Percentiles rank a stretch among this genome's conserved stretches.
These are phyloP conservation scores for Lordiphosa mommai DNA, from an alignment of 1,140 invertebrate genomes.

Conservation along the genomic window DNA sequence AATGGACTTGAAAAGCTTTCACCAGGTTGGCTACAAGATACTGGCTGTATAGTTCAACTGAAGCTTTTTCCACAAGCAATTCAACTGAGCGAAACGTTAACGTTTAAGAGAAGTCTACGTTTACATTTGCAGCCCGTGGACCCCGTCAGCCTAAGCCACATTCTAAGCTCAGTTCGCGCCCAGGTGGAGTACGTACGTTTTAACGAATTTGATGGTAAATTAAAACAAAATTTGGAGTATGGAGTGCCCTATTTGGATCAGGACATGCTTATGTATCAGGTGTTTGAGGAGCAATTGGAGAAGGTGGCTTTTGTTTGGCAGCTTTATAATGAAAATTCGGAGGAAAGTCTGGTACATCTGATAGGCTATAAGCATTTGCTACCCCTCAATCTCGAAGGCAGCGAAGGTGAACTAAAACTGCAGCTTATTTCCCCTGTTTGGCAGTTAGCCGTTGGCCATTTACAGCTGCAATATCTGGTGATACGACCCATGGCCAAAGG, in stretches of 20 bases:
- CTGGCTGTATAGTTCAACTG: slow-evolving; percentile 51
- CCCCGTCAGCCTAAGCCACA: slow-evolving; percentile 41
- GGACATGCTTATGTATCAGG: slow-evolving; percentile 68
- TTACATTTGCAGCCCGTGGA: slow-evolving; percentile 70
- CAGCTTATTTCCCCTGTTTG: slow-evolving; percentile 89
- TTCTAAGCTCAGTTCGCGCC: slow-evolving; percentile 52
- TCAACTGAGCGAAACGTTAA: neutral
- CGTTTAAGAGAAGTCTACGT: slow-evolving; percentile 27
- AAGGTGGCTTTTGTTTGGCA: slow-evolving; percentile 51
- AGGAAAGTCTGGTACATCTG: slow-evolving; percentile 84
- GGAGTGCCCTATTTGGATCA: slow-evolving; percentile 53
- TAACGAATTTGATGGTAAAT: slow-evolving; percentile 50
- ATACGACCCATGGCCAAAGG: slow-evolving; percentile 87
- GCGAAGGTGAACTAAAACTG: slow-evolving; percentile 86
- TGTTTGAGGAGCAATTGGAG: slow-evolving; percentile 35
- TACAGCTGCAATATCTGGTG: slow-evolving; percentile 82
- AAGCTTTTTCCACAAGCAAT: slow-evolving; percentile 62
- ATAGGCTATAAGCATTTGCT: slow-evolving; percentile 91
- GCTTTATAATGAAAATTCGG: slow-evolving; percentile 49
- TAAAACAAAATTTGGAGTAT: slow-evolving; percentile 48
- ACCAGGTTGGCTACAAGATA: slow-evolving; percentile 59
- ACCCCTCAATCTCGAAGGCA: slow-evolving; percentile 78
- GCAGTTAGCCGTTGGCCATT: slow-evolving; percentile 83
- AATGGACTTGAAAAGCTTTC: slow-evolving; percentile 18
- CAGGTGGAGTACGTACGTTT: slow-evolving; percentile 62